These are phyloP conservation scores for Cephus spinipes DNA, from an alignment of 2,888 invertebrate genomes.

Conservation along the genomic window DNA sequence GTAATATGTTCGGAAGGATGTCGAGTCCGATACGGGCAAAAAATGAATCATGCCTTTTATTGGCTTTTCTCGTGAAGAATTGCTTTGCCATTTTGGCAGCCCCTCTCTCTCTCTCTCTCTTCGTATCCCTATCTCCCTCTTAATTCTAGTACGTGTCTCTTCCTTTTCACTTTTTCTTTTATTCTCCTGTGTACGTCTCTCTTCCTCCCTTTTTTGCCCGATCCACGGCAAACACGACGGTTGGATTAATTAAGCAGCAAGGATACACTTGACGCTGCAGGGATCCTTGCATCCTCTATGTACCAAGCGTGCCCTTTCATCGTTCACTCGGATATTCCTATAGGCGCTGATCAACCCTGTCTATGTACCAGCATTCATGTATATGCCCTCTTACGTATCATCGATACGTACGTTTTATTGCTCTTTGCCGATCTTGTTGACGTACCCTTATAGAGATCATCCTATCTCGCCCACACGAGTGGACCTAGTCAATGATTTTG, in stretches of 20 bases:
- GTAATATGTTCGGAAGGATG: conserved; percentile 37
- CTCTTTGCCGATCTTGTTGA: neutral
- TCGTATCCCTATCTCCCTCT: neutral
- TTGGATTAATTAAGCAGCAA: conserved; percentile 40
- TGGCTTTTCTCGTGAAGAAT: conserved; percentile 23
- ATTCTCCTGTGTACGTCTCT: neutral
- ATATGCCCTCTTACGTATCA: neutral
- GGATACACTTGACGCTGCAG: conserved; percentile 9
- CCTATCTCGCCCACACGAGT: neutral
- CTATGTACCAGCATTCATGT: neutral
- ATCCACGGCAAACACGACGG: conserved; percentile 19
- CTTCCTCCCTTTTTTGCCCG: neutral
- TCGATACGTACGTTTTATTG: neutral
- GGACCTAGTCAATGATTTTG: neutral
- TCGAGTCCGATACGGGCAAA: conserved; percentile 25
- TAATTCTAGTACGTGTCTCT: neutral
- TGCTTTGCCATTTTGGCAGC: neutral
- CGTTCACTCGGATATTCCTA: neutral
- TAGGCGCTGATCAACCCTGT: neutral
- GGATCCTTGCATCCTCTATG: neutral
- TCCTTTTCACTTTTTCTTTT: neutral
- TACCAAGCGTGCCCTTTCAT: neutral
- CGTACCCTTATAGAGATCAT: neutral
- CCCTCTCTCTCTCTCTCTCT: neutral
- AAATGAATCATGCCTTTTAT: conserved; percentile 31